Evolutionary conservation across 2,888 invertebrate genomes (phyloP), one percentile per base, ranked within the genome.

Genomic region (Rhagium mordax): DNA sequence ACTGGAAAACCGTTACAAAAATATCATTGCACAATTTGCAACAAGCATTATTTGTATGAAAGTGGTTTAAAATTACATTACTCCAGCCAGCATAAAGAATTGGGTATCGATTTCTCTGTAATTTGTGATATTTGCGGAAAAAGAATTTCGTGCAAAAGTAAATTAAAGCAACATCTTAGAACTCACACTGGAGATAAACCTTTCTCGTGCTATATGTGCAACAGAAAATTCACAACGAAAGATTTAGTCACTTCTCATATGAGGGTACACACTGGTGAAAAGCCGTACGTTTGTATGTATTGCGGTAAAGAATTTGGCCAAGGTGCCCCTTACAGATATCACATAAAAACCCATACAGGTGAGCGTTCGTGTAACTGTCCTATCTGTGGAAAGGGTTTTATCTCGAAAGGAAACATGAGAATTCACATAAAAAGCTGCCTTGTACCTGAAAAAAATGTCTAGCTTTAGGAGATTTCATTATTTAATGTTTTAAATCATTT

Each of bases 331-430:
- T 77, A 84, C 13, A 80, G 78, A 7, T 79, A 80, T 41, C 85
- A 85, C 60, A 73, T 82, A 41, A 77, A 83, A 57, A 74, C 71
- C 3, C 81, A 51, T 5, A 51, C 51, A 10, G 51, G 51, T 20
- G 89, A 89, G 75, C 87, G 90, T 74, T 91, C 90, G 0, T 91
- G 90, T 86, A 88, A 89, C 69, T 80, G 74, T 66, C 71, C 61
- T 47, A 72, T 77, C 41, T 79, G 78, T 55, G 76, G 71, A 18
- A 80, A 76, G 66, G 74, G 74, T 4, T 79, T 77, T 55, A 79
- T 79, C 47, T 74, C 77, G 20, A 78, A 77, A 47, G 78, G 70
- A 4, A 78, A 79, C 27, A 76, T 81, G 76, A 74, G 75, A 68
- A 79, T 74, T 29, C 86, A 86, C 71, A 79, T 83, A 69, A 78